Evolutionary conservation across 2,113 vertebrate species (phyloP), one percentile per base, ranked within the genome.

Genomic region (Barnardius zonarius): DNA sequence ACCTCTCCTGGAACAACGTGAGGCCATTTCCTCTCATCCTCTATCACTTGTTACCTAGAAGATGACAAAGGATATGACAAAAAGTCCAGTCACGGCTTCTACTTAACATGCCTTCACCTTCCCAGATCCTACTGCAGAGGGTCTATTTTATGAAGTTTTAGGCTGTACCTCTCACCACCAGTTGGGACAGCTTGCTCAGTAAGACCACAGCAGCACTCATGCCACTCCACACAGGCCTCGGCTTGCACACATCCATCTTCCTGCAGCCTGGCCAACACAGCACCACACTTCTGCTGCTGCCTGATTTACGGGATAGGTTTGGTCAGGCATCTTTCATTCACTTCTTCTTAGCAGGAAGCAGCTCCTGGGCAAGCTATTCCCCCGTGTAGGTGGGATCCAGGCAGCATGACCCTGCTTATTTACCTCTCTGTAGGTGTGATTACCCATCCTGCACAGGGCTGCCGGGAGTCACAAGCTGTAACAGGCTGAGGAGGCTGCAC

Each of bases 401-500:
- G 82, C 41, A 82, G 66, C 63, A 41, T 10, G 67, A 85, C 44
- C 73, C 39, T 24, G 28, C 13, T 67, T 13, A 74, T 81, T 43
- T 41, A 76, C 46, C 35, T 1, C 0, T 67, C 59, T 0, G 3
- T 57, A 77, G 83, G 55, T 86, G 86, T 59, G 46, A 74, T 86
- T 70, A 86, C 23, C 37, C n/a, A 37, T 51, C 64, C 35, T 31
- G 6, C 16, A 74, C 62, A 64, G 55, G 81, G 64, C 39, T 63
- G 67, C 73, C 1, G 3, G 30, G 33, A 91, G 20, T 27, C 70
- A 91, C 93, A 86, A 75, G 83, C 17, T 84, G 39, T 39, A 81
- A 92, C 91, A 94, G 64, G 95, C 61, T 30, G 63, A 61, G 48
- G 55, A 92, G 52, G 62, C 89, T 94, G 86, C 69, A 85, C 85